Percentiles rank a stretch among this genome's conserved stretches.
These are phyloP conservation scores for Corythaixoides concolor DNA, from an alignment of 2,113 vertebrate species.

Conservation along the genomic window DNA sequence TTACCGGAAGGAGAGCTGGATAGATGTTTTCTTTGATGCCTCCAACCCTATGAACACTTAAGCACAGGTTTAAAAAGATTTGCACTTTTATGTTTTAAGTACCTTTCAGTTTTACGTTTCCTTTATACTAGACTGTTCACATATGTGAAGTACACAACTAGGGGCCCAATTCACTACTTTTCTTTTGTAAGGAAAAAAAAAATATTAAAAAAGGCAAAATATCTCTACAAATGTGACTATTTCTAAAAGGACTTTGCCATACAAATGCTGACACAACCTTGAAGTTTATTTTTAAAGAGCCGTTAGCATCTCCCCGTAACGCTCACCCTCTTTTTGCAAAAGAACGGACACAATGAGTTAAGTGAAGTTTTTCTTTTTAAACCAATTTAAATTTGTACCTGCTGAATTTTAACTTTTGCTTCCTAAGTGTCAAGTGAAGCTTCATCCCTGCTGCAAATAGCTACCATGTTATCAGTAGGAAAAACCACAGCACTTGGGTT, in stretches of 20 bases:
- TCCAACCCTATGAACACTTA: background rate
- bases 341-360: background rate
- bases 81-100: background rate
- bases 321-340: background rate
- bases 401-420: background rate
- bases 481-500: background rate
- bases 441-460: background rate
- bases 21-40: background rate
- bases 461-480: background rate
- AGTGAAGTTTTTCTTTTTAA: background rate
- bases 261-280: background rate
- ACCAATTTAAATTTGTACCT: background rate
- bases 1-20: conserved; percentile 36
- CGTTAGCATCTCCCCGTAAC: background rate
- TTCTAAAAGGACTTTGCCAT: background rate
- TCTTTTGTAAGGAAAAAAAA: background rate
- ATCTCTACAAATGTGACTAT: background rate
- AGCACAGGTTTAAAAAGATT: background rate
- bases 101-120: background rate
- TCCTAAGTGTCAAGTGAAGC: background rate
- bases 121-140: background rate
- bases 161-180: background rate
- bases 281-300: background rate
- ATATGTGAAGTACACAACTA: background rate
- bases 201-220: background rate